phyloP scores from a whole-genome alignment of 92 coral and sea anemone genomes.

The Paragorgia papillata region DNA sequence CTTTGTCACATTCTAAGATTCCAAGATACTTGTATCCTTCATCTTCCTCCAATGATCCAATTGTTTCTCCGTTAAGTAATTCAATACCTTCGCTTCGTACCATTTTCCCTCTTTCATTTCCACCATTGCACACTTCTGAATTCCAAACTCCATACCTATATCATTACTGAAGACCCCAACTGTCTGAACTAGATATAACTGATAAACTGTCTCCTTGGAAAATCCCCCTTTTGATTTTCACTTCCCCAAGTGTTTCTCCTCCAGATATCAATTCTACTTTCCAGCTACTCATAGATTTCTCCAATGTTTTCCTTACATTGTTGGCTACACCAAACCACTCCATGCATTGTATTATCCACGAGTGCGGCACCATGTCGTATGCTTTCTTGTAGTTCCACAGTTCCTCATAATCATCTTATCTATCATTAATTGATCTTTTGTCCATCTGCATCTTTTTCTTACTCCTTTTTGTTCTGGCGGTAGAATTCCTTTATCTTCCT shows the following conservation, averaged over 20 bases:
- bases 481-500: slow-evolving; percentile 31
- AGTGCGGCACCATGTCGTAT: slow-evolving; percentile 53
- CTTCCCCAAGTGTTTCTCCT: too few species aligned
- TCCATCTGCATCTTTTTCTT: slow-evolving; percentile 36
- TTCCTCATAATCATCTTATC: slow-evolving; percentile 52
- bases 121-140: slow-evolving; percentile 46
- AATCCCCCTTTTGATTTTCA: too few species aligned
- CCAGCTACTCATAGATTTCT: slow-evolving; percentile 38
- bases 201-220: too few species aligned
- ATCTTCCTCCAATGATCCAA: too few species aligned
- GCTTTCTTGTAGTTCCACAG: slow-evolving; percentile 48
- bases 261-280: too few species aligned
- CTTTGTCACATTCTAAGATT: slow-evolving; percentile 30
- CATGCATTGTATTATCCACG: slow-evolving; percentile 37
- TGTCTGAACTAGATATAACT: slow-evolving; percentile 46
- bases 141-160: slow-evolving; percentile 16
- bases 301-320: slow-evolving; percentile 20
- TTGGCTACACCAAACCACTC: too few species aligned
- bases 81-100: slow-evolving; percentile 32
- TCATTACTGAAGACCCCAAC: slow-evolving; percentile 41
- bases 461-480: slow-evolving; percentile 53
- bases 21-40: too few species aligned
- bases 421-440: slow-evolving; percentile 50
- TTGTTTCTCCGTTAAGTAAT: slow-evolving; percentile 31
- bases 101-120: slow-evolving; percentile 30